Base-by-base conservation (phyloP, 1,140 invertebrate species). In the Drosophila punjabiensis region DNA sequence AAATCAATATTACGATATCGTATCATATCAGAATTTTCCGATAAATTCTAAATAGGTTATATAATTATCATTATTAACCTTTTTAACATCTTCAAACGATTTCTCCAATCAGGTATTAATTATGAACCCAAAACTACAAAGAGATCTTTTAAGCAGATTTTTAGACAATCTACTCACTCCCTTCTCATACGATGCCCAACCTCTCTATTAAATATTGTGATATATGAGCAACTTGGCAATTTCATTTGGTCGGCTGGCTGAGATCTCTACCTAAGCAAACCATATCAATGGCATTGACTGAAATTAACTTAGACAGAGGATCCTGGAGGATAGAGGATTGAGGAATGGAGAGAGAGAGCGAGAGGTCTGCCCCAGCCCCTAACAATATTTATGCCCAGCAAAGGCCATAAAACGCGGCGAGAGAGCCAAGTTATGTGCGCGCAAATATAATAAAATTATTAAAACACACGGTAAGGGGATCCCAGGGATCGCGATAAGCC, bases 381-480 rank as follows among this genome's bases (percentile, higher is more conserved):
- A 55, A 59, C 37, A 61, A 76, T 84, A 64, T 88, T 86, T 87
- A 87, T 87, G 85, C 28, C 65, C 65, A 13, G 37, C 66, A 65
- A 69, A 62, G 69, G 52, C 71, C 78, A 78, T 88, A 87, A 86
- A 81, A 80, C 47, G 65, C 55, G 45, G 8, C 33, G 41, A 79
- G 65, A 67, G 69, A 76, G 47, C 64, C 70, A 74, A 87, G 76
- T 88, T 89, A 89, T 84, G 79, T 81, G 81, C 75, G 77, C 48
- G 81, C 85, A 77, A 89, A 84, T 88, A 89, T 87, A 87, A 89
- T 84, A 88, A 88, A 88, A 88, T 89, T 89, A 84, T 88, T 76
- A 88, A 89, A 84, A 78, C 67, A 66, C 39, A 77, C 50, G 60
- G 62, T 84, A 89, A 88, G 78, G 76, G 74, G 85, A 88, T 88